Evolutionary conservation across 2,888 invertebrate species (phyloP).

Genomic region (Drosophila rellima): DNA sequence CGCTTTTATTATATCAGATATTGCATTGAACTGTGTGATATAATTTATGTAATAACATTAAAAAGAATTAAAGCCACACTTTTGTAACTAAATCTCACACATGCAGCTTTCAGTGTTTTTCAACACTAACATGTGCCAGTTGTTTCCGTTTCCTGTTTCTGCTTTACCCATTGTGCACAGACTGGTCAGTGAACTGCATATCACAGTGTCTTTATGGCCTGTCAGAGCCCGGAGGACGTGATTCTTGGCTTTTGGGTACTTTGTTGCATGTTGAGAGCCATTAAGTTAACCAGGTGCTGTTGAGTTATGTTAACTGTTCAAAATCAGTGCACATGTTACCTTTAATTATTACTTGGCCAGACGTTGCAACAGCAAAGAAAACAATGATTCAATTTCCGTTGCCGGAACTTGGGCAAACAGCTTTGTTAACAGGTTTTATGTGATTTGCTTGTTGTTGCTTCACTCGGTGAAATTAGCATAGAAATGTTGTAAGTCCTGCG

Average conservation of each 20-base stretch:
- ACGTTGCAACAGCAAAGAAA: slow-evolving; percentile 27
- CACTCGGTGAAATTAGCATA: slow-evolving; percentile 44
- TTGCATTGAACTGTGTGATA: not conserved
- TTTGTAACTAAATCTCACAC: not conserved
- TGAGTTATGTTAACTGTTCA: slow-evolving; percentile 53
- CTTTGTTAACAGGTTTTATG: slow-evolving; percentile 47
- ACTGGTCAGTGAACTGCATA: slow-evolving; percentile 63
- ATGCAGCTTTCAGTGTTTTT: not conserved
- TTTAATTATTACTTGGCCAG: slow-evolving; percentile 49
- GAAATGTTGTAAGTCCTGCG: slow-evolving; percentile 15
- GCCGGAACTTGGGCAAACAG: slow-evolving; percentile 47
- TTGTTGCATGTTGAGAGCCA: slow-evolving; percentile 65
- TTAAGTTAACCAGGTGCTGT: slow-evolving; percentile 52
- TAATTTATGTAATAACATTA: not conserved
- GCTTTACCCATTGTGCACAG: not conserved
- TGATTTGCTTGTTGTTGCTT: slow-evolving; percentile 35
- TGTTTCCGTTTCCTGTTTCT: slow-evolving; percentile 34
- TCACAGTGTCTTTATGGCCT: slow-evolving; percentile 19
- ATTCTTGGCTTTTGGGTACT: not conserved
- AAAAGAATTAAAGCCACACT: not conserved
- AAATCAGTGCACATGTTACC: slow-evolving; percentile 55
- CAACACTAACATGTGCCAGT: slow-evolving; percentile 8
- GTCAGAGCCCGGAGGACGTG: not conserved
- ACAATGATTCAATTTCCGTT: slow-evolving; percentile 69
- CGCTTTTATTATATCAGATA: no score